Base-by-base conservation (phyloP, 2,888 invertebrate species). In the Campoplex capitator region DNA sequence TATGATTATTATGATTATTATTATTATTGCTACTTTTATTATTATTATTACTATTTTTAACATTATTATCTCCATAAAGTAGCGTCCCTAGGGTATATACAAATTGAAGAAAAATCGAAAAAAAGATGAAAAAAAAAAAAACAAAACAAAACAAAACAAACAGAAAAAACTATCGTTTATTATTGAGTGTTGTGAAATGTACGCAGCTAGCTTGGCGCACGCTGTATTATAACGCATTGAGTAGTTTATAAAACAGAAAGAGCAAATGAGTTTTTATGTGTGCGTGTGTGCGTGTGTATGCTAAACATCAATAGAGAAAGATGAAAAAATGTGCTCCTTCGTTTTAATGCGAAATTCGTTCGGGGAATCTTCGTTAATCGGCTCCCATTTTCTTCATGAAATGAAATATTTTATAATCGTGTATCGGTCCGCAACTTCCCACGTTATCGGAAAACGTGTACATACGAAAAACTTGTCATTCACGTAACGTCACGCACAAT, bases 151-250 rank as follows among this genome's bases (percentile, higher is more conserved):
- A 88, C 88, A 88, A 62, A 84, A 62, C 32, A 13, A 87, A 83
- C 85, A 86, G 85, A 87, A 77, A 87, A 88, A 70, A 85, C 74
- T 84, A 84, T 88, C 84, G 88, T 88, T 88, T 87, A 89, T 88
- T 88, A 89, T 85, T 89, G 88, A 89, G 84, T 89, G 88, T 89
- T 88, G 88, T 88, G 86, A 87, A 88, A 86, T 85, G 74, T 85
- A 81, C 85, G 88, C 86, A 86, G 86, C 78, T 82, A 89, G 84
- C 85, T 86, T 89, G 83, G 82, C 86, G 84, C 88, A 83, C 85
- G 83, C 77, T 88, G 86, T 88, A 85, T 78, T 84, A 83, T 85
- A 88, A 89, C 58, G 84, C 87, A 83, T 73, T 83, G 73, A 54
- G 48, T 78, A 80, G 74, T 76, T 42, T 75, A 38, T 56, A 23